Base-by-base conservation (phyloP, 2,113 vertebrate species). In the Pluvianellus socialis region DNA sequence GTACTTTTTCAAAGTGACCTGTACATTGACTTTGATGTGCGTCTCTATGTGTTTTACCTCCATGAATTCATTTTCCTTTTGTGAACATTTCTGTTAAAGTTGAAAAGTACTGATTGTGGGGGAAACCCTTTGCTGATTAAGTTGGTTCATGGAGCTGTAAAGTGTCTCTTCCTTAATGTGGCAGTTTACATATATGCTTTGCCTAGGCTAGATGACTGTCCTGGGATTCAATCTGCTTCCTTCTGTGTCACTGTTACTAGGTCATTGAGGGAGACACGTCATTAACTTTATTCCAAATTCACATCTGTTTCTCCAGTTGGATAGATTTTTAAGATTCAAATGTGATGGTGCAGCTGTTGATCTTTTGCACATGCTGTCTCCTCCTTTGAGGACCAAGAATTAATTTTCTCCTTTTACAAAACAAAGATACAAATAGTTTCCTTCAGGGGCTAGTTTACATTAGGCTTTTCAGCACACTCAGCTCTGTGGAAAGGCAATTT, bases 231-330 rank as follows among this genome's bases (percentile, higher is more conserved):
- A 84, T 63, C 65, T 70, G 10, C 28, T 91, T 14, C 26, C 30
- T 84, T 55, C 61, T 67, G 22, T 87, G 73, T 72, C 49, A 40
- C 33, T 89, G 17, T 65, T 68, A 61, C 7, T 63, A 32, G 44
- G 61, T 28, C 33, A 56, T 28, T 15, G 44, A 85, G 50, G 61
- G 38, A 86, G 30, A 75, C 11, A 72, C 12, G 11, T 67, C 53
- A 33, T 74, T 35, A 68, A 22, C 80, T 77, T 55, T 80, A 65
- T 79, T 91, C 55, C 33, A 89, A 91, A 72, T 74, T 79, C 88
- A 71, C 83, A 96, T 94, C 88, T 96, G 76, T 91, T 95, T 92
- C 73, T 95, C 73, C 56, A 87, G 10, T 92, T 96, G 44, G 73
- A 89, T 75, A 42, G 45, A 91, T n/a, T 89, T 94, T 75, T 72